phyloP scores from a whole-genome alignment of 1,140 invertebrate genomes.

The Chymomyza costata region DNA sequence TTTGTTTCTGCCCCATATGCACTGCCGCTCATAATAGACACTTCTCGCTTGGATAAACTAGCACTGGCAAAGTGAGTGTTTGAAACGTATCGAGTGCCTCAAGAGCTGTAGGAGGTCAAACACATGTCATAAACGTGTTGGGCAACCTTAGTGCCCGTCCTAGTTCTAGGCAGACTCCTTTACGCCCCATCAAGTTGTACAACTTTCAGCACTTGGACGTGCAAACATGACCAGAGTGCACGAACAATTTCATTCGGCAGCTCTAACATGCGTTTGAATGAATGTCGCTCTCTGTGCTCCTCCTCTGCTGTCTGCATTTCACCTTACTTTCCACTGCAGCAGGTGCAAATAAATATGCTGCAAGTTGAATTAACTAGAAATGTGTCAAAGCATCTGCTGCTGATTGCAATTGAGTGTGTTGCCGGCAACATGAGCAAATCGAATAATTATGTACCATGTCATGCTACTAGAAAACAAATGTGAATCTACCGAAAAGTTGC shows the following conservation, averaged over 20 bases:
- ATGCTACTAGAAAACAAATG: too few species aligned
- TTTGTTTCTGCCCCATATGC: too few species aligned
- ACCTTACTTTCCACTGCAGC: constrained; percentile 14
- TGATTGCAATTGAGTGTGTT: too few species aligned
- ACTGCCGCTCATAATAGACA: too few species aligned
- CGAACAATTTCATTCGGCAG: background rate
- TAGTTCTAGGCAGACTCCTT: background rate
- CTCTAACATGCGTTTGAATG: constrained; percentile 27
- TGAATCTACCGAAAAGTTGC: too few species aligned
- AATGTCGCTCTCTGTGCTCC: too few species aligned
- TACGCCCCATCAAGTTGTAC: background rate
- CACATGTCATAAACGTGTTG: constrained; percentile 35
- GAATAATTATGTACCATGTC: constrained; percentile 29
- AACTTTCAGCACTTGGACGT: background rate
- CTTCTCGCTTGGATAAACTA: too few species aligned
- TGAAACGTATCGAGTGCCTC: constrained; percentile 4
- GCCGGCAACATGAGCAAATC: constrained; percentile 25
- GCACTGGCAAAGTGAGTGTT: background rate
- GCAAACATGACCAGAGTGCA: background rate
- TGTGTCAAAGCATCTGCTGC: background rate
- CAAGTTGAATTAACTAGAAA: constrained; percentile 35
- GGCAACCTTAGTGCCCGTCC: too few species aligned
- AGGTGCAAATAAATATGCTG: constrained; percentile 45
- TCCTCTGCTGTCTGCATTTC: too few species aligned
- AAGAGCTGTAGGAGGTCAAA: constrained; percentile 1